These are phyloP conservation scores for Mus minutoides DNA, from an alignment of 2,797 vertebrate genomes.

Conservation along the genomic window DNA sequence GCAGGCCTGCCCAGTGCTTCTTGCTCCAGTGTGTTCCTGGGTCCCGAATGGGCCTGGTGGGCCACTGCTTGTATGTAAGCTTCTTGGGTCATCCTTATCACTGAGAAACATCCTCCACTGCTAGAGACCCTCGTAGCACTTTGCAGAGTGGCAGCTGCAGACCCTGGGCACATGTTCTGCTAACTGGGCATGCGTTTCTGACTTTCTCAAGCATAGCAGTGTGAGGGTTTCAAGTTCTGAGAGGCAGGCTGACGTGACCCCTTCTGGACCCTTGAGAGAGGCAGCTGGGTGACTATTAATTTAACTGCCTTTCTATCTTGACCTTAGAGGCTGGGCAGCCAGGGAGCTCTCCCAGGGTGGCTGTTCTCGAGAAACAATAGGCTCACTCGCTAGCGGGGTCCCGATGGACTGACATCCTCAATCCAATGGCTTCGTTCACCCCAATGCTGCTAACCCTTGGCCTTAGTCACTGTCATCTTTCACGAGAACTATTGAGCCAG, in stretches of 20 bases:
- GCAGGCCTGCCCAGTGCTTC: rapidly evolving
- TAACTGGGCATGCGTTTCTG: rapidly evolving
- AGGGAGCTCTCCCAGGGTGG: not conserved
- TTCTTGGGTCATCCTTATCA: not conserved
- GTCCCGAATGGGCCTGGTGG: rapidly evolving
- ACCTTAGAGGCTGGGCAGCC: not conserved
- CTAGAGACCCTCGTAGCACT: not conserved
- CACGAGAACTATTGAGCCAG: not conserved
- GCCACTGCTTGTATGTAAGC: rapidly evolving
- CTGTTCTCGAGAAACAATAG: not conserved
- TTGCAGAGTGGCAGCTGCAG: not conserved
- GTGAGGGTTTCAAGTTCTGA: not conserved
- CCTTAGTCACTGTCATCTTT: rapidly evolving
- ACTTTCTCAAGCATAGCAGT: rapidly evolving
- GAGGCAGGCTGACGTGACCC: not conserved
- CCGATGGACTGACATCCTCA: not conserved
- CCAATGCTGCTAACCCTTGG: not conserved
- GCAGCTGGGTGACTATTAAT: not conserved
- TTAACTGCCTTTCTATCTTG: not conserved
- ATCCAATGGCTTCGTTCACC: not conserved
- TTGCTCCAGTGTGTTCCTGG: rapidly evolving
- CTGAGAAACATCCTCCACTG: not conserved
- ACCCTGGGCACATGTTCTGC: rapidly evolving
- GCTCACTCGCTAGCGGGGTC: not conserved
- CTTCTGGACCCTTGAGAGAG: not conserved